These are phyloP conservation scores for Aegithalos caudatus DNA, from an alignment of 2,113 vertebrate genomes.

Conservation along the genomic window DNA sequence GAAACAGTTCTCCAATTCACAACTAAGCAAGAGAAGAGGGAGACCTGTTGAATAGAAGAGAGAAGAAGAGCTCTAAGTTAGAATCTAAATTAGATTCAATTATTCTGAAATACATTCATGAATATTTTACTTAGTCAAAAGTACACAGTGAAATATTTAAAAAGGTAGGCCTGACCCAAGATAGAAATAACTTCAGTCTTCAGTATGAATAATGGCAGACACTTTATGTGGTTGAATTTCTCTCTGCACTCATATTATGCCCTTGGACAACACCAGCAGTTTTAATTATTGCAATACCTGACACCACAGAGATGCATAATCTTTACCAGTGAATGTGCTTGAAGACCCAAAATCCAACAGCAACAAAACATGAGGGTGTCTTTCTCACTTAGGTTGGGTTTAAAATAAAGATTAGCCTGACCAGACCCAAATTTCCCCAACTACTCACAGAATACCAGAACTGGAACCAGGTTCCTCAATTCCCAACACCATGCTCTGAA, in stretches of 20 bases:
- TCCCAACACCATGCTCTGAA: not conserved
- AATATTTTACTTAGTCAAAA: slow-evolving; percentile 51
- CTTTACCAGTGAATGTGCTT: not conserved
- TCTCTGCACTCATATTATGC: not conserved
- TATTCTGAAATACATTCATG: slow-evolving; percentile 51
- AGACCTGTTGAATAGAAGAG: slow-evolving; percentile 30
- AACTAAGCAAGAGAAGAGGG: not conserved
- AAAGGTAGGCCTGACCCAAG: not conserved
- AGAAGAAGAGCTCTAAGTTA: not conserved
- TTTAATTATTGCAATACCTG: not conserved
- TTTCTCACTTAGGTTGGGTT: not conserved
- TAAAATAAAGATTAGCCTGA: not conserved
- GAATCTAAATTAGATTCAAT: slow-evolving; percentile 14
- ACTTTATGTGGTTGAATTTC: not conserved
- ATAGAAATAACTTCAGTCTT: not conserved
- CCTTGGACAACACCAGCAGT: not conserved
- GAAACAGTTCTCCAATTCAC: not conserved
- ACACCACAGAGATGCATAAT: not conserved
- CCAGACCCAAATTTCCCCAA: not conserved
- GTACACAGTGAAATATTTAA: slow-evolving; percentile 31
- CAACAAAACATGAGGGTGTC: not conserved
- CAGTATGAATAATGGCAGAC: not conserved
- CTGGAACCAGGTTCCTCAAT: not conserved
- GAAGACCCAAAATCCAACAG: not conserved
- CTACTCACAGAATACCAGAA: not conserved